Conservation (phyloP, 2,113 vertebrate species). For the Coptodon rendalli region DNA sequence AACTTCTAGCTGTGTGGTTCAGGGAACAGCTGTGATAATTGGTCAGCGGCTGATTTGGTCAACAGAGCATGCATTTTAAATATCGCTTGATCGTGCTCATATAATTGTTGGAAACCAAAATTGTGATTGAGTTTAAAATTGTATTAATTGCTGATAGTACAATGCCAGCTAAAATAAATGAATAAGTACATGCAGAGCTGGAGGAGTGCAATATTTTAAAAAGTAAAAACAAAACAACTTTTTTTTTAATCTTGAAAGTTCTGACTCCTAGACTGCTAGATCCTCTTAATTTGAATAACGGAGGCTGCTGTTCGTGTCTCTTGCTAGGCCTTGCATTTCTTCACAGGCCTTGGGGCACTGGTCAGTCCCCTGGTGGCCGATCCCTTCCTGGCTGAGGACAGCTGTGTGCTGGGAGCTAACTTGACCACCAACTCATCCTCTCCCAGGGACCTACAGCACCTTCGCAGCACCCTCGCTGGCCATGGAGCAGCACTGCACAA, state of each 20-base stretch:
- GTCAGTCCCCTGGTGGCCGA: conserved; percentile 91
- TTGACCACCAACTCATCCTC: conserved; percentile 68
- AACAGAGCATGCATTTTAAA: not conserved
- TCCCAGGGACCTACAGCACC: conserved; percentile 67
- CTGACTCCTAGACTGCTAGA: not conserved
- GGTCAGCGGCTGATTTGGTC: not conserved
- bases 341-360: conserved; percentile 87
- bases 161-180: not conserved
- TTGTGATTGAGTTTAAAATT: not conserved
- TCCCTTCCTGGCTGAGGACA: conserved; percentile 89
- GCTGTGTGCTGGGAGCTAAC: conserved; percentile 77
- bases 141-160: rapidly evolving
- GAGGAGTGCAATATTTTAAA: not conserved
- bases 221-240: not conserved
- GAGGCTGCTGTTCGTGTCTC: not conserved
- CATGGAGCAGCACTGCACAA: conserved; percentile 67
- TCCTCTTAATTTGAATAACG: not conserved
- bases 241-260: not conserved
- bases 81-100: not conserved
- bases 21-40: not conserved
- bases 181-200: rapidly evolving
- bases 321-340: conserved; percentile 87
- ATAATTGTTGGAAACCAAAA: not conserved
- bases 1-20: not conserved
- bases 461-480: conserved; percentile 73